phyloP scores from a whole-genome alignment of 2,888 invertebrate species.

The Tetanocera ferruginea region DNA sequence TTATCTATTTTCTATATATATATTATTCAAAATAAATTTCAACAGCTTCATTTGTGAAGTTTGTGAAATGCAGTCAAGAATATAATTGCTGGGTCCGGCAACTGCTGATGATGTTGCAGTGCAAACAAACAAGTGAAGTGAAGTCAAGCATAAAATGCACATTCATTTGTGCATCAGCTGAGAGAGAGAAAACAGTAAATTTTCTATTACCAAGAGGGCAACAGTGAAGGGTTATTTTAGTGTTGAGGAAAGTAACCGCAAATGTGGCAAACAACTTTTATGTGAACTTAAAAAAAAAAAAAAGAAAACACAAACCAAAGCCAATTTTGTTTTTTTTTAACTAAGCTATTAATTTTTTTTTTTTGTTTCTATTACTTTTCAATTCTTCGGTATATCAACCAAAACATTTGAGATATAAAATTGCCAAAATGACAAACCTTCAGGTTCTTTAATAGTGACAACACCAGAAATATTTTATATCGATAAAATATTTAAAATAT shows the following conservation, averaged over 20 bases:
- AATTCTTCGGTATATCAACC: no score
- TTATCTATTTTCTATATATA: background rate
- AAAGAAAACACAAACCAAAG: background rate
- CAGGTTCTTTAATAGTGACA: no score
- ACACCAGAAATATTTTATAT: no score
- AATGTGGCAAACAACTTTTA: background rate
- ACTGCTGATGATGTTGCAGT: background rate
- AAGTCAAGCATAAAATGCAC: constrained; percentile 39
- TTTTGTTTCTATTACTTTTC: no score
- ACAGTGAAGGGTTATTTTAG: no score
- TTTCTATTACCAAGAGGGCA: no score
- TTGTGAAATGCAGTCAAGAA: constrained; percentile 16
- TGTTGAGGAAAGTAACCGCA: no score
- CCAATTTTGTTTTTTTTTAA: background rate
- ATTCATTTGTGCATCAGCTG: constrained; percentile 40
- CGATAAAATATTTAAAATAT: no score
- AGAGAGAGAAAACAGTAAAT: no score
- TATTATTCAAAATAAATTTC: constrained; percentile 4
- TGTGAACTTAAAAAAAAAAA: background rate
- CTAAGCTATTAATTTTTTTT: no score
- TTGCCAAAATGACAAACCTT: no score
- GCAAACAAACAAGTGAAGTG: background rate
- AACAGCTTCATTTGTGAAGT: constrained; percentile 5
- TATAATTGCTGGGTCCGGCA: constrained; percentile 11
- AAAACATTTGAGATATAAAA: no score